Percentiles rank a stretch among this genome's conserved stretches.
Evolutionary conservation across 2,113 vertebrate species (phyloP).

Genomic region (Dicaeum eximium): DNA sequence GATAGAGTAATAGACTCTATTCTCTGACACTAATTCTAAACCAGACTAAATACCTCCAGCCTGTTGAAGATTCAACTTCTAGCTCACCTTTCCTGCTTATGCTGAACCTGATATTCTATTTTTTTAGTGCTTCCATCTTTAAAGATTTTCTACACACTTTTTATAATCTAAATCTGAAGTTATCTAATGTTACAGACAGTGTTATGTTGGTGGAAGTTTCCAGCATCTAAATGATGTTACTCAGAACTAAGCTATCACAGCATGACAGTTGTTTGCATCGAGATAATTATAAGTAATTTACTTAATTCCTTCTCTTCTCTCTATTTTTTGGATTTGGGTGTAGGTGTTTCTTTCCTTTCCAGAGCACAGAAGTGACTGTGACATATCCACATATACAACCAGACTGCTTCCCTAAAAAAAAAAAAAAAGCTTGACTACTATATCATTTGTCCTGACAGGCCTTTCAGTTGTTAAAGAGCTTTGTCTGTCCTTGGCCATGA

Average conservation of each 20-base stretch:
- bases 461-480: background rate
- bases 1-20: background rate
- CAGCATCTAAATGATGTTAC: background rate
- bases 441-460: background rate
- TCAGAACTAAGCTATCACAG: background rate
- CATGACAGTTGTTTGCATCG: background rate
- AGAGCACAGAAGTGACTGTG: background rate
- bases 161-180: background rate
- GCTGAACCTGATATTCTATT: background rate
- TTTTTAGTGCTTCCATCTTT: background rate
- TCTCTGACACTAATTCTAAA: background rate
- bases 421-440: background rate
- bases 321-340: fast-evolving
- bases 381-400: background rate
- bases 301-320: background rate
- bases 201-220: background rate
- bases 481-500: background rate
- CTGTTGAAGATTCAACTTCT: background rate
- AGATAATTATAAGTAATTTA: background rate
- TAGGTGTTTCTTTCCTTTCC: background rate
- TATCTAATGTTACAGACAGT: background rate
- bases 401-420: background rate
- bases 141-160: background rate
- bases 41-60: background rate
- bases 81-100: background rate